Evolutionary conservation across 2,888 invertebrate species (phyloP), one percentile per base, ranked within the genome.

Genomic region (Buathra laborator): DNA sequence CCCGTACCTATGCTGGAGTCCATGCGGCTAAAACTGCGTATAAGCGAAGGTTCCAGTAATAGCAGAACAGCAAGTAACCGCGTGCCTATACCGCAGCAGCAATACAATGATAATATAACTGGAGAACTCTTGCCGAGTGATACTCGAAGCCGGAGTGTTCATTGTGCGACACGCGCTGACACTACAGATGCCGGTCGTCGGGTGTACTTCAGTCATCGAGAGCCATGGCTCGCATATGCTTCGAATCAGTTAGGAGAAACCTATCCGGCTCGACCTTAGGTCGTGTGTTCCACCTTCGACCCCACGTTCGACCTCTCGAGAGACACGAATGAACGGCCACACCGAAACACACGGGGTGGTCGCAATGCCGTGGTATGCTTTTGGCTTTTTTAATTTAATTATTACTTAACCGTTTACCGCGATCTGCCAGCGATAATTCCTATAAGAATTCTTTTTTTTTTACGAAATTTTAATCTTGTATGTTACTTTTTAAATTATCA

Each of bases 131-230:
- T 68, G 86, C 82, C 67, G 68, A 85, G 86, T 67, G 75, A 72
- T 81, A 83, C 92, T 92, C 85, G 84, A 88, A 79, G 76, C 81
- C 89, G 83, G 89, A 94, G 93, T 92, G 88, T 89, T 91, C 92
- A 93, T 94, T 94, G 93, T 94, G 88, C 87, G 92, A 90, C 93
- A 94, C 93, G 93, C 93, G 93, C 92, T 90, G 87, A 89, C 89
- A 93, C 93, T 93, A 93, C 92, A 93, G 92, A 93, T 91, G 91
- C 92, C 81, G 64, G 76, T 67, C 81, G 56, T 70, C 89, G 87
- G 88, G 84, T 59, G 83, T 88, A 89, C 91, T 90, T 89, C 86
- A 88, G 59, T 68, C 72, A 88, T 90, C 88, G 87, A 92, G 91
- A 89, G 89, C 83, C 48, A 48, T 44, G 44, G 16, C 75, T 74